Conservation (phyloP, 2,888 invertebrate species). For the Polymixis flavicincta region DNA sequence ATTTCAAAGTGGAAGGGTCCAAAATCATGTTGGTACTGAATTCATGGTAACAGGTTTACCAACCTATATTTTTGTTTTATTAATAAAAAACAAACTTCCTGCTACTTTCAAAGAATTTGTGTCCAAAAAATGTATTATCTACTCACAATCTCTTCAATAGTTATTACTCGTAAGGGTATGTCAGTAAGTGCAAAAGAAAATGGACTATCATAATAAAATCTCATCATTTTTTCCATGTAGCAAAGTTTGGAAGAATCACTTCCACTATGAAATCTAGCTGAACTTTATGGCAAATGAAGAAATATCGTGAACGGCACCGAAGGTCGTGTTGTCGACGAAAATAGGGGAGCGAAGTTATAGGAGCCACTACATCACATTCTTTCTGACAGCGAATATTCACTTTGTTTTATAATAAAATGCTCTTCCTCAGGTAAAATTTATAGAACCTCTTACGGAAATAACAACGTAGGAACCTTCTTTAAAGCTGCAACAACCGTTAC, state of each 20-base stretch:
- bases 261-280: conserved; percentile 64
- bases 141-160: conserved; percentile 26
- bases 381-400: conserved; percentile 70
- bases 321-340: conserved; percentile 69
- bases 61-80: not conserved
- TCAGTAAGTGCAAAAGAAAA: conserved; percentile 56
- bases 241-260: conserved; percentile 61
- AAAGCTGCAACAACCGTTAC: conserved; percentile 30
- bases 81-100: not conserved
- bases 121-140: conserved; percentile 7
- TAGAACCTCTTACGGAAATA: conserved; percentile 59
- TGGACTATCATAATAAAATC: conserved; percentile 63
- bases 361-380: conserved; percentile 69
- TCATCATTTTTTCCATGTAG: conserved; percentile 58
- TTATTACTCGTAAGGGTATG: conserved; percentile 46
- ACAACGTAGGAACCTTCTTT: conserved; percentile 17
- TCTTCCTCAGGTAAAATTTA: conserved; percentile 61
- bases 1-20: no score
- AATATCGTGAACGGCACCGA: conserved; percentile 67
- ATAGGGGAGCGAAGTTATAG: conserved; percentile 68
- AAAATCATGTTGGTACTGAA: no score
- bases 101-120: not conserved
- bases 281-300: conserved; percentile 73
- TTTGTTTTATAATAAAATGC: conserved; percentile 68
- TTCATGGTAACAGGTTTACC: no score